These are phyloP conservation scores for Aricia agestis DNA, from an alignment of 1,140 invertebrate species.

Conservation along the genomic window DNA sequence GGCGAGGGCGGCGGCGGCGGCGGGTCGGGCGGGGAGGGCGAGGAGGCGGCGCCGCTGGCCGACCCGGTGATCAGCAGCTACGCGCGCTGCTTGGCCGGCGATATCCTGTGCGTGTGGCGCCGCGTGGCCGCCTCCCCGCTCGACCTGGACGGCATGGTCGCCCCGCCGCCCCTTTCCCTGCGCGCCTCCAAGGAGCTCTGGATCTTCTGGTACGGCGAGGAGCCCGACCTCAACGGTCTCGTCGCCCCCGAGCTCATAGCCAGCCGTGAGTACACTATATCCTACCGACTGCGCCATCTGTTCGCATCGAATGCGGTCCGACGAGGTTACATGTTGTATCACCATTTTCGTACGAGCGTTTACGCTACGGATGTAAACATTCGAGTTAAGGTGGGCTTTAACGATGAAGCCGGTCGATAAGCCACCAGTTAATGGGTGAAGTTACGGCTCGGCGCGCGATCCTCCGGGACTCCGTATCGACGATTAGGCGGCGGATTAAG, in stretches of 20 bases:
- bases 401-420: neutral
- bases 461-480: slow-evolving; percentile 45
- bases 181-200: slow-evolving; percentile 95
- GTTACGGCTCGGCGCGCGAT: slow-evolving; percentile 58
- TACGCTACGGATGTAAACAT: neutral
- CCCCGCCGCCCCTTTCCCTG: slow-evolving; percentile 83
- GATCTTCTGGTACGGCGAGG: slow-evolving; percentile 99
- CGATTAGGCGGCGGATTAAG: slow-evolving; percentile 58
- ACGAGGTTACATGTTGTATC: neutral
- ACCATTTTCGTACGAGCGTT: neutral
- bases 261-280: slow-evolving; percentile 79
- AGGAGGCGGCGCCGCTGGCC: slow-evolving; percentile 84
- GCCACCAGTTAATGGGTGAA: slow-evolving; percentile 43
- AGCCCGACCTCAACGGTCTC: slow-evolving; percentile 91
- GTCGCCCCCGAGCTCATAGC: slow-evolving; percentile 87
- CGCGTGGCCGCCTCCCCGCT: slow-evolving; percentile 81
- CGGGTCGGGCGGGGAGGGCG: slow-evolving; percentile 74
- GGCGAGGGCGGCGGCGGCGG: slow-evolving; percentile 79
- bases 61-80: slow-evolving; percentile 96
- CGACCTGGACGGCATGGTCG: slow-evolving; percentile 78
- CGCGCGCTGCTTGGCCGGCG: slow-evolving; percentile 93
- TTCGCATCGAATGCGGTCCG: neutral
- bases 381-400: neutral
- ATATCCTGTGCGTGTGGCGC: slow-evolving; percentile 98
- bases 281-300: neutral